A percentile compares a stretch with the other conserved stretches of the same genome.
phyloP scores from a whole-genome alignment of 1,140 invertebrate genomes.

The Leptoteleia sp. region DNA sequence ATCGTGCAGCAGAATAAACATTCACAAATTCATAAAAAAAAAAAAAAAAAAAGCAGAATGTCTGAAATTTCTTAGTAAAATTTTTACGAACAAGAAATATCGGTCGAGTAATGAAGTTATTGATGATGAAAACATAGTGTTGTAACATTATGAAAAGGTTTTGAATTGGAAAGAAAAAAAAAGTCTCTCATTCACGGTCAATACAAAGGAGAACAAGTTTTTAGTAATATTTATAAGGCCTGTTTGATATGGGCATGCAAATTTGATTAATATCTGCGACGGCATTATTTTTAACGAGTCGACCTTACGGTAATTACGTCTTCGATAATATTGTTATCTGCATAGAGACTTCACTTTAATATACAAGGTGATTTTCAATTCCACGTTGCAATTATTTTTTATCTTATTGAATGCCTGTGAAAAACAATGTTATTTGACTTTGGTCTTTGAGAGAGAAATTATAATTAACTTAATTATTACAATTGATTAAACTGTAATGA shows the following conservation, averaged over 20 bases:
- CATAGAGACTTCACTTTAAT: neutral
- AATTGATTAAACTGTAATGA: too few species aligned
- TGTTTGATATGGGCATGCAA: slow-evolving; percentile 33
- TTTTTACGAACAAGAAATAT: slow-evolving; percentile 18
- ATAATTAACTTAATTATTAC: too few species aligned
- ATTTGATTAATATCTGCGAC: slow-evolving; percentile 27
- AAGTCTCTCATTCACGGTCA: slow-evolving; percentile 41
- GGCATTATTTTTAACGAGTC: slow-evolving; percentile 22
- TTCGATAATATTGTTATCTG: slow-evolving; percentile 11
- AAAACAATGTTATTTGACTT: neutral
- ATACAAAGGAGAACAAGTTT: slow-evolving; percentile 51
- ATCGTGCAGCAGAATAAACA: too few species aligned
- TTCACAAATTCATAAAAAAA: too few species aligned
- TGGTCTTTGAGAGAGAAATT: too few species aligned
- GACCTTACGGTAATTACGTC: slow-evolving; percentile 1
- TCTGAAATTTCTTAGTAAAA: too few species aligned
- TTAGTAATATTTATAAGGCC: slow-evolving; percentile 48
- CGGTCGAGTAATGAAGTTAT: slow-evolving; percentile 24
- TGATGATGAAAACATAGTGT: slow-evolving; percentile 34
- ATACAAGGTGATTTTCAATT: slow-evolving; percentile 19
- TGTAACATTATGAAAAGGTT: slow-evolving; percentile 31
- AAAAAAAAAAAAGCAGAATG: too few species aligned
- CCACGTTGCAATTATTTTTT: neutral
- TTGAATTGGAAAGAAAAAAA: slow-evolving; percentile 16
- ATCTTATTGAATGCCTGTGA: too few species aligned